Percentiles rank a stretch among this genome's conserved stretches.
Evolutionary conservation across 2,888 invertebrate species (phyloP).

Genomic region (Neoascia interrupta): DNA sequence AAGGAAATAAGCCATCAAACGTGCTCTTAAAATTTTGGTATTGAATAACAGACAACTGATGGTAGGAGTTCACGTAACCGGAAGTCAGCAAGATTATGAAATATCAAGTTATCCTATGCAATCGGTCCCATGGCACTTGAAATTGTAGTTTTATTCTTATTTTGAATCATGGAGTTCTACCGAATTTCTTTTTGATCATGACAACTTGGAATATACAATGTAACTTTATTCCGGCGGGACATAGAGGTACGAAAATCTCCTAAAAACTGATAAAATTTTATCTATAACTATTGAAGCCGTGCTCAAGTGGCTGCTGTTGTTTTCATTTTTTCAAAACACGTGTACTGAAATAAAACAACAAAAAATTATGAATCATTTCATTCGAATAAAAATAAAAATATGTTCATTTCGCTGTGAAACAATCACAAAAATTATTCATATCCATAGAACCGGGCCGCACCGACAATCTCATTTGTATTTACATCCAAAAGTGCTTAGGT

Average conservation of each 20-base stretch:
- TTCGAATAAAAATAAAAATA: conserved; percentile 17
- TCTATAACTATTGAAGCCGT: no score
- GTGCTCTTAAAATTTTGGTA: no score
- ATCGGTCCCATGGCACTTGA: neutral
- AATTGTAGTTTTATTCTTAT: neutral
- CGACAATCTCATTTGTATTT: neutral
- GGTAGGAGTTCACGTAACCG: no score
- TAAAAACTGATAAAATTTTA: neutral
- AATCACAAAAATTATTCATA: conserved; percentile 9
- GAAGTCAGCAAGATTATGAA: neutral
- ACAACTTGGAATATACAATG: no score
- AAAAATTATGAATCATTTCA: conserved; percentile 38
- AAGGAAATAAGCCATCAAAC: no score
- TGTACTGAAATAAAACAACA: conserved; percentile 6
- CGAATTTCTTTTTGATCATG: no score
- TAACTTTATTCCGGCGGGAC: no score
- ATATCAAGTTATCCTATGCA: neutral
- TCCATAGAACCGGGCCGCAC: neutral
- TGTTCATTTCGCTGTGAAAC: neutral
- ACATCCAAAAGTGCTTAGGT: conserved; percentile 5
- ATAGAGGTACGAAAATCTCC: no score
- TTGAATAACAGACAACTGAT: no score
- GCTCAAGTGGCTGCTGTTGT: no score
- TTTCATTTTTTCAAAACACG: conserved; percentile 1
- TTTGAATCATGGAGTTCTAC: no score